Conservation (phyloP, 2,888 invertebrate species). For the Pseudococcus viburni region DNA sequence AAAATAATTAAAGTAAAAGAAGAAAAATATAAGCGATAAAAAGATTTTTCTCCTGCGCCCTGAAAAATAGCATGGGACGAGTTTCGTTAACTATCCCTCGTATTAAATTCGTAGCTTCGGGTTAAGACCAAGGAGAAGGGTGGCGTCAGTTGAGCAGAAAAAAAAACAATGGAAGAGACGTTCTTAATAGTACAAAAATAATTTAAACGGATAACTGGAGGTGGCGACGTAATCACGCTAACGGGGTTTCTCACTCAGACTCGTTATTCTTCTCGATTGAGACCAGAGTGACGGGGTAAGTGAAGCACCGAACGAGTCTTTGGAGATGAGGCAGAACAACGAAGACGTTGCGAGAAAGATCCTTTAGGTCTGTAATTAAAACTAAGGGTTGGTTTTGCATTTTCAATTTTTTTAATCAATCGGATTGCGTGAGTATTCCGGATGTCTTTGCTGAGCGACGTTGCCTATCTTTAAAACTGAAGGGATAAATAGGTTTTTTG, state of each 20-base stretch:
- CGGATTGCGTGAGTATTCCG: not conserved
- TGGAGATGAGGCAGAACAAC: not conserved
- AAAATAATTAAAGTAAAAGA: constrained; percentile 21
- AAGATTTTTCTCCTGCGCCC: not conserved
- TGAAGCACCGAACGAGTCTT: not conserved
- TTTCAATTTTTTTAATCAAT: constrained; percentile 41
- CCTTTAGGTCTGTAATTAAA: constrained; percentile 21
- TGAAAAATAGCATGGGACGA: not conserved
- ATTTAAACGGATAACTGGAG: constrained; percentile 29
- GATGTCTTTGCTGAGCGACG: too few relatives aligned
- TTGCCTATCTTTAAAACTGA: too few relatives aligned
- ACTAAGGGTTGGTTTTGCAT: constrained; percentile 31
- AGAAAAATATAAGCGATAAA: constrained; percentile 35
- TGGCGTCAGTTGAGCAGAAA: not conserved
- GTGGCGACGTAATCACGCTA: constrained; percentile 18
- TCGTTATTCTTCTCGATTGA: not conserved
- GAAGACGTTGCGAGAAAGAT: not conserved
- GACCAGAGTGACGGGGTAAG: not conserved
- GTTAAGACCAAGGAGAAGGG: not conserved
- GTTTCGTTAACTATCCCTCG: constrained; percentile 22
- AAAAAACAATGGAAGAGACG: not conserved
- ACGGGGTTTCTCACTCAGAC: not conserved
- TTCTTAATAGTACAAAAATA: constrained; percentile 25
- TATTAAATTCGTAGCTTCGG: constrained; percentile 14
- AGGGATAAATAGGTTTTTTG: too few relatives aligned